These are phyloP conservation scores for Bolinopsis microptera DNA, from an alignment of 37 sponge, comb jelly and placozoan genomes.

Conservation along the genomic window DNA sequence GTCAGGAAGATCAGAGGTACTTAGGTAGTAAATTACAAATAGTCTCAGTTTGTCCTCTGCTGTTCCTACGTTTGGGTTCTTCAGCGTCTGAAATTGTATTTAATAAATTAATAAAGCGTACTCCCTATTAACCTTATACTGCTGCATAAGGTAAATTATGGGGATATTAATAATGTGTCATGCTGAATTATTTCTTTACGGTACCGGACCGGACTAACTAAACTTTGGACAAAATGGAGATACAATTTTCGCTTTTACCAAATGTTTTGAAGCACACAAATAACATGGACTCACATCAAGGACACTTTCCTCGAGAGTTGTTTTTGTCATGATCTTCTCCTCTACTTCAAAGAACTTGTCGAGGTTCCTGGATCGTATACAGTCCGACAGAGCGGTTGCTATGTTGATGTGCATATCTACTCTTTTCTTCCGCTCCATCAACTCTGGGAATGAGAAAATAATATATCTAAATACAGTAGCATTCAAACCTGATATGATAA, in stretches of 20 bases:
- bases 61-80: constrained; percentile 73
- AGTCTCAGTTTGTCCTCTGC: constrained; percentile 91
- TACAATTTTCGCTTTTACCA: no score
- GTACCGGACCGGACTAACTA: no score
- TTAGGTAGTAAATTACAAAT: constrained; percentile 89
- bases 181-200: no score
- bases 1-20: constrained; percentile 52
- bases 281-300: constrained; percentile 29
- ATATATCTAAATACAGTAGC: not conserved
- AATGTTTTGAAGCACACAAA: no score
- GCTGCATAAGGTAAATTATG: no score
- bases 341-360: constrained; percentile 95
- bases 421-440: constrained; percentile 92
- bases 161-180: no score
- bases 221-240: no score
- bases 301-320: constrained; percentile 73
- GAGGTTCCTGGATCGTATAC: constrained; percentile 86
- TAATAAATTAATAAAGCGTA: not conserved
- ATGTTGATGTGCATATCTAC: constrained; percentile 99
- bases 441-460: constrained; percentile 71
- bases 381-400: constrained; percentile 88
- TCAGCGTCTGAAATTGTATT: not conserved
- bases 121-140: no score
- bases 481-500: not conserved
- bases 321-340: constrained; percentile 90